phyloP scores from a whole-genome alignment of 2,888 invertebrate genomes.

The Noctua pronuba region DNA sequence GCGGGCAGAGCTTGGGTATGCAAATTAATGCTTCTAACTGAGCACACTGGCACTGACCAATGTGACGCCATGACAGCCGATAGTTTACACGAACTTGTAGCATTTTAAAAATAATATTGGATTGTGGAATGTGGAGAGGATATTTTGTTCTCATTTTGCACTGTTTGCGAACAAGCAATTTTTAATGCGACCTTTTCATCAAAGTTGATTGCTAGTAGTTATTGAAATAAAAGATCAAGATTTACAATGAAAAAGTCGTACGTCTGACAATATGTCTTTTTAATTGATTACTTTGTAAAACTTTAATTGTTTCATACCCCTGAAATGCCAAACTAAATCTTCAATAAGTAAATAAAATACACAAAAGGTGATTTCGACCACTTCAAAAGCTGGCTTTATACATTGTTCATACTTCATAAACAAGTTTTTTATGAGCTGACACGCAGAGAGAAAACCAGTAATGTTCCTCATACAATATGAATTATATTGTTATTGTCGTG shows the following conservation, averaged over 20 bases:
- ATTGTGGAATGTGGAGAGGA: background rate
- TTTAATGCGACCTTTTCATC: background rate
- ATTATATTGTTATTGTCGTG: constrained; percentile 44
- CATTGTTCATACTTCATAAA: constrained; percentile 49
- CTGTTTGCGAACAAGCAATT: background rate
- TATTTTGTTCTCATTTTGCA: background rate
- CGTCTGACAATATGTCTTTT: background rate
- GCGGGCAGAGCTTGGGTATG: constrained; percentile 58
- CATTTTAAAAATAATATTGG: constrained; percentile 6
- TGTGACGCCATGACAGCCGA: constrained; percentile 14
- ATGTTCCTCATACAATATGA: constrained; percentile 42
- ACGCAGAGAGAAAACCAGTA: constrained; percentile 33
- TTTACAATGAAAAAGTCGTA: background rate
- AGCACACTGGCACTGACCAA: constrained; percentile 31
- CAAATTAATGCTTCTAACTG: constrained; percentile 60
- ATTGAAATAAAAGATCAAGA: background rate
- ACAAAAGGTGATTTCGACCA: constrained; percentile 11
- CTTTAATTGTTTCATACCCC: background rate
- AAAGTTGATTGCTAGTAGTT: background rate
- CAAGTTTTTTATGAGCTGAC: constrained; percentile 57
- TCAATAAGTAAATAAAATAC: constrained; percentile 13
- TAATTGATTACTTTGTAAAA: background rate
- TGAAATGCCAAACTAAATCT: constrained; percentile 6
- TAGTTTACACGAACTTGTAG: constrained; percentile 30
- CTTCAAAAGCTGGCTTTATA: constrained; percentile 24